A percentile compares a stretch with the other conserved stretches of the same genome.
Conservation (phyloP, 2,888 invertebrate species). For the Dasysyrphus albostriatus region DNA sequence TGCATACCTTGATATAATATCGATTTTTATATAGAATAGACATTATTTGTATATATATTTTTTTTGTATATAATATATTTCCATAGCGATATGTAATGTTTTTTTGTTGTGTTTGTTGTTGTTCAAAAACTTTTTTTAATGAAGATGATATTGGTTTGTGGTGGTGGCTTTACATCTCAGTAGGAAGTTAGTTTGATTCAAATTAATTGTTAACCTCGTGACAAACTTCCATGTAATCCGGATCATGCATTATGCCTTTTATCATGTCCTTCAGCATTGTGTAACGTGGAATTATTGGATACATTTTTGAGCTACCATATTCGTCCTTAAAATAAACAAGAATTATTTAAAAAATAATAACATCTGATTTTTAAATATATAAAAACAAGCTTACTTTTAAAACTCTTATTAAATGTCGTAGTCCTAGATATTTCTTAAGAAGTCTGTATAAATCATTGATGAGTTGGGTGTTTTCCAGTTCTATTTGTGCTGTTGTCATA, state of each 20-base stretch:
- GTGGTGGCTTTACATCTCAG: conserved; percentile 26
- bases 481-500: conserved; percentile 96
- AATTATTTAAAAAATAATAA: not conserved
- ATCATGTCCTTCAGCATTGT: conserved; percentile 99
- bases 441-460: conserved; percentile 96
- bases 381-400: conserved; percentile 87
- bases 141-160: conserved; percentile 33
- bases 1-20: conserved; percentile 52
- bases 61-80: conserved; percentile 29
- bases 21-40: conserved; percentile 37
- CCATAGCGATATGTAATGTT: conserved; percentile 59
- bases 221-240: conserved; percentile 98
- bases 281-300: conserved; percentile 97
- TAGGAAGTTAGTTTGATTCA: not conserved
- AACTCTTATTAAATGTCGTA: conserved; percentile 94
- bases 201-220: conserved; percentile 90
- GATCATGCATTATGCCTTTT: conserved; percentile 96
- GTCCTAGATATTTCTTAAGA: conserved; percentile 95
- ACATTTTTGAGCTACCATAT: conserved; percentile 95
- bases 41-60: conserved; percentile 8
- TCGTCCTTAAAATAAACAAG: conserved; percentile 87
- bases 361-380: not conserved
- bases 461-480: conserved; percentile 96
- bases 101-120: conserved; percentile 2
- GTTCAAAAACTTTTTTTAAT: conserved; percentile 13